Conservation (phyloP, 2,888 invertebrate genomes). For the Sarcophaga variegata region DNA sequence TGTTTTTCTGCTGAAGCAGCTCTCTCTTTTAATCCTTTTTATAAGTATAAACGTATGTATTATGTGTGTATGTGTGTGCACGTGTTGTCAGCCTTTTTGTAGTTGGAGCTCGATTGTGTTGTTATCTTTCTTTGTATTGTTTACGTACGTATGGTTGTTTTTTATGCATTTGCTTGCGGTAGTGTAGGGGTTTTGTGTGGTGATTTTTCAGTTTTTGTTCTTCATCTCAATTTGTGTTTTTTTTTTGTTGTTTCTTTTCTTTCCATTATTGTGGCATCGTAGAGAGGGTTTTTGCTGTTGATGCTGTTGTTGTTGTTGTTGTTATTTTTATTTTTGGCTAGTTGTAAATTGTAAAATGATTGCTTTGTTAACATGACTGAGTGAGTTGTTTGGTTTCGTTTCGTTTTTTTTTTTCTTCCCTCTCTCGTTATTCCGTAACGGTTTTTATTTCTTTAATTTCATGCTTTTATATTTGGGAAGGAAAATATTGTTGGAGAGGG, state of each 20-base stretch:
- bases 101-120: background rate
- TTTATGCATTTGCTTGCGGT: constrained; percentile 2
- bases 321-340: constrained; percentile 15
- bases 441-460: background rate
- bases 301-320: constrained; percentile 38
- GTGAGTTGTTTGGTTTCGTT: constrained; percentile 2
- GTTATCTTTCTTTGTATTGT: constrained; percentile 24
- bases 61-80: too few species aligned
- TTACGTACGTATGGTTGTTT: background rate
- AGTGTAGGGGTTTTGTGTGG: constrained; percentile 23
- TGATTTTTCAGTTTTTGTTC: constrained; percentile 53
- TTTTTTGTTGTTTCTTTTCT: constrained; percentile 10
- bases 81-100: background rate
- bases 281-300: constrained; percentile 27
- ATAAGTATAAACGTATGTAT: too few species aligned
- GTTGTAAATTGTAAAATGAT: constrained; percentile 65
- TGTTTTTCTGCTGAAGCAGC: background rate
- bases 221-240: constrained; percentile 20
- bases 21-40: too few species aligned
- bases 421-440: background rate
- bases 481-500: too few species aligned
- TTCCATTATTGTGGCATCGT: background rate
- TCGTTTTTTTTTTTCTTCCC: background rate
- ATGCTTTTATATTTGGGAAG: background rate
- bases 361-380: constrained; percentile 66